These are phyloP conservation scores for Ectemnius continuus DNA, from an alignment of 2,888 invertebrate genomes.

Conservation along the genomic window DNA sequence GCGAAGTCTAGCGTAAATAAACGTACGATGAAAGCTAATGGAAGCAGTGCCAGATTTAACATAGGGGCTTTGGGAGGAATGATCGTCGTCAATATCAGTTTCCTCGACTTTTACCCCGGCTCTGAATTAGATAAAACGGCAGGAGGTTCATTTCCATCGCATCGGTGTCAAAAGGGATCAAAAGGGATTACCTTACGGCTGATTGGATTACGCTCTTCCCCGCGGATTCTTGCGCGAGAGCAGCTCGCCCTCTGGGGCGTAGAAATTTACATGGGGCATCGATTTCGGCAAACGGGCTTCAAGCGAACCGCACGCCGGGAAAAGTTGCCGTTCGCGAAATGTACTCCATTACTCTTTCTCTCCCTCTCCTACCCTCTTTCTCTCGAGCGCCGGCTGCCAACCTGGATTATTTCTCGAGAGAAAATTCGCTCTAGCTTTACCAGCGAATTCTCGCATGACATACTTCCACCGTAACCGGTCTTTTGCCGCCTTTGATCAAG, in stretches of 20 bases:
- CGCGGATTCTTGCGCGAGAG: slow-evolving; percentile 32
- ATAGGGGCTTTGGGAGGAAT: slow-evolving; percentile 4
- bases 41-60: neutral
- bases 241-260: slow-evolving; percentile 9
- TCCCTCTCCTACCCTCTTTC: too few species aligned
- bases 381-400: too few species aligned
- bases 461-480: neutral
- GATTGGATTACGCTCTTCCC: slow-evolving; percentile 38
- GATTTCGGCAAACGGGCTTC: slow-evolving; percentile 12
- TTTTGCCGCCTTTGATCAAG: neutral
- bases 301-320: neutral
- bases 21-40: too few species aligned
- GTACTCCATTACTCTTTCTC: neutral
- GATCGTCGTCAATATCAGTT: slow-evolving; percentile 10
- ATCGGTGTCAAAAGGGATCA: slow-evolving; percentile 55
- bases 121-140: slow-evolving; percentile 43
- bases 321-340: neutral
- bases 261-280: slow-evolving; percentile 37
- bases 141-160: slow-evolving; percentile 50
- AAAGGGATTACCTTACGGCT: slow-evolving; percentile 52
- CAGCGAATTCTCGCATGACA: slow-evolving; percentile 1
- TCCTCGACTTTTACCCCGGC: slow-evolving; percentile 3
- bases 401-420: too few species aligned
- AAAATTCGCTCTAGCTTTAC: too few species aligned
- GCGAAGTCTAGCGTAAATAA: too few species aligned